Evolutionary conservation across 2,888 invertebrate species (phyloP), one percentile per base, ranked within the genome.

Genomic region (Drosophila robusta): DNA sequence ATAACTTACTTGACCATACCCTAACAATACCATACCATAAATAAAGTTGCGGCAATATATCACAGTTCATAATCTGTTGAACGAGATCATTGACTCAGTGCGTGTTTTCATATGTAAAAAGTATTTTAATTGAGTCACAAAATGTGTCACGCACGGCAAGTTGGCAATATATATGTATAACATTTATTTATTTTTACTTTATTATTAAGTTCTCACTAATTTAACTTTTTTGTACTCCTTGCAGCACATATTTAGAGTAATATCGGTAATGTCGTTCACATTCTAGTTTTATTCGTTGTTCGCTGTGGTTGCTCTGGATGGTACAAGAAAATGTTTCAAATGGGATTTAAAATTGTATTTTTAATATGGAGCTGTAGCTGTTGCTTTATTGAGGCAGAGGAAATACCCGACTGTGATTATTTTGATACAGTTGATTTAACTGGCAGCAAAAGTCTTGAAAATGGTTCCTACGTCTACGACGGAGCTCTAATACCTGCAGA

Each of bases 391-490:
- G 6, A 8, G 18, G 16, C 18, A 0, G 0, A 9, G 1, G 42
- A 50, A 34, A 69, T 45, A 11, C 16, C n/a, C 4, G 18, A 22
- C 9, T 86, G 85, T 36, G 60, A 56, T 18, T 79, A 56, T 52
- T 50, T 51, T 12, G 78, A 83, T 38, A 71, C 78, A 0, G 70
- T 78, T 1, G 62, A 85, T 50, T 76, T 89, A 24, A 71, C 70
- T 1, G 51, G 38, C 36, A 76, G 75, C 6, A 16, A 38, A 4
- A 22, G 24, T 18, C 42, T 68, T 16, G 0, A n/a, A 5, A 71
- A 83, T 58, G 83, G 83, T n/a, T 76, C 75, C 2, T 80, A 86
- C 44, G 16, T 65, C 1, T 70, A 73, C 51, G 66, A 77, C 5
- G 78, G 73, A 6, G 46, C 80, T 14, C 7, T 74, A 14, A 78